These are phyloP conservation scores for Psilopogon haemacephalus DNA, from an alignment of 2,113 vertebrate species.

Conservation along the genomic window DNA sequence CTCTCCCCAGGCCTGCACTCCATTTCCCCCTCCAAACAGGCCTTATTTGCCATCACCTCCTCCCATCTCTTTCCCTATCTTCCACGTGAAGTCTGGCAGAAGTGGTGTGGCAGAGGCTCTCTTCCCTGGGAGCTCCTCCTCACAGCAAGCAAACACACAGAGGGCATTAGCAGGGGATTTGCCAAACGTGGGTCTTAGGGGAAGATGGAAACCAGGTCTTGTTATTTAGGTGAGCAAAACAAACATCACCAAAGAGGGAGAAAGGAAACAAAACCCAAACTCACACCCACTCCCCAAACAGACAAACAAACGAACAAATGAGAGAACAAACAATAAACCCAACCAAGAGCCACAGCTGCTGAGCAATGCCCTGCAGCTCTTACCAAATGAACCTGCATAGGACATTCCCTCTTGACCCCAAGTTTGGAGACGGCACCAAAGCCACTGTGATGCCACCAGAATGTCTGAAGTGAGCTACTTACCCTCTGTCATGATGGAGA, in stretches of 20 bases:
- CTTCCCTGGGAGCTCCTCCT: not conserved
- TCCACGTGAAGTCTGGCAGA: not conserved
- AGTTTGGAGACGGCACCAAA: not conserved
- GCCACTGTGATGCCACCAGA: not conserved
- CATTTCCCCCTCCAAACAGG: not conserved
- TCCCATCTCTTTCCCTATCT: not conserved
- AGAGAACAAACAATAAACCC: too few relatives aligned
- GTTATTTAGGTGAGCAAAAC: not conserved
- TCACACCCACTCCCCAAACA: too few relatives aligned
- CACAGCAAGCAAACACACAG: not conserved
- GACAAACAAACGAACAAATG: too few relatives aligned
- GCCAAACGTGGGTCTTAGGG: not conserved
- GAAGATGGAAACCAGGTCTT: not conserved
- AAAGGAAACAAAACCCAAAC: too few relatives aligned
- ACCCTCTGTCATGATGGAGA: not conserved
- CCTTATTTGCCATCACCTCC: not conserved
- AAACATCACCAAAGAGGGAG: not conserved
- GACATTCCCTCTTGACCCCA: not conserved
- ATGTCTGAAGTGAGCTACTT: not conserved
- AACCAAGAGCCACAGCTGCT: not conserved
- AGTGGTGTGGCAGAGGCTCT: not conserved
- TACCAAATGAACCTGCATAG: not conserved
- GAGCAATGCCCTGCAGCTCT: not conserved
- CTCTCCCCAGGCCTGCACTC: conserved; percentile 14
- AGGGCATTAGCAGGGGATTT: not conserved